Conservation (phyloP, 1,140 invertebrate genomes). For the Lepidostoma basale region DNA sequence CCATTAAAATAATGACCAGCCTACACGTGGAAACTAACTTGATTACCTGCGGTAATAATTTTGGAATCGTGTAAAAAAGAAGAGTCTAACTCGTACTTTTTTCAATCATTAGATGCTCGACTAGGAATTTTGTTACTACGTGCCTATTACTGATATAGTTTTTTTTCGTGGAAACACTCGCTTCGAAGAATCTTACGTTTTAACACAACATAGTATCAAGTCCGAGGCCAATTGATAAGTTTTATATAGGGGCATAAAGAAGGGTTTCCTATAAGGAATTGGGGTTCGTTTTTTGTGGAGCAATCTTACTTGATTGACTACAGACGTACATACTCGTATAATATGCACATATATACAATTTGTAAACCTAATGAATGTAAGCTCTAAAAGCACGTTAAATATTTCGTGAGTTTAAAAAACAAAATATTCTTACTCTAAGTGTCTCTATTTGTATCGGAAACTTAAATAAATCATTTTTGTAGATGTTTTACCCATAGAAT, state of each 20-base stretch:
- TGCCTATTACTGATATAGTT: background rate
- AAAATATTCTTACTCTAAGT: background rate
- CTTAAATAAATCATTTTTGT: background rate
- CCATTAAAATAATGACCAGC: conserved; percentile 13
- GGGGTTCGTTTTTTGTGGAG: background rate
- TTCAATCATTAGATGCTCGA: background rate
- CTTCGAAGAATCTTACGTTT: background rate
- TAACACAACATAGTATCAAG: background rate
- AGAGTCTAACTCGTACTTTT: background rate
- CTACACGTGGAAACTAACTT: conserved; percentile 1
- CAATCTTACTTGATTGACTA: conserved; percentile 15
- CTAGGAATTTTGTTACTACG: background rate
- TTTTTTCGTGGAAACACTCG: background rate
- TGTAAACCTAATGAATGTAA: no score
- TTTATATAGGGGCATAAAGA: conserved; percentile 20
- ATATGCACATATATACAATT: conserved; percentile 19
- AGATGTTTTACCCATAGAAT: background rate
- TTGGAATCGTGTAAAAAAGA: background rate
- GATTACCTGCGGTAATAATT: background rate
- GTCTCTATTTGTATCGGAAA: background rate
- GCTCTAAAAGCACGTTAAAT: no score
- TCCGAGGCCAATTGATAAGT: conserved; percentile 1
- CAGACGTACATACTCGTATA: no score
- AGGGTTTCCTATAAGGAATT: conserved; percentile 6
- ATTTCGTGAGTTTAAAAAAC: background rate